Conservation (phyloP, 2,888 invertebrate species). For the Volucella zonaria region DNA sequence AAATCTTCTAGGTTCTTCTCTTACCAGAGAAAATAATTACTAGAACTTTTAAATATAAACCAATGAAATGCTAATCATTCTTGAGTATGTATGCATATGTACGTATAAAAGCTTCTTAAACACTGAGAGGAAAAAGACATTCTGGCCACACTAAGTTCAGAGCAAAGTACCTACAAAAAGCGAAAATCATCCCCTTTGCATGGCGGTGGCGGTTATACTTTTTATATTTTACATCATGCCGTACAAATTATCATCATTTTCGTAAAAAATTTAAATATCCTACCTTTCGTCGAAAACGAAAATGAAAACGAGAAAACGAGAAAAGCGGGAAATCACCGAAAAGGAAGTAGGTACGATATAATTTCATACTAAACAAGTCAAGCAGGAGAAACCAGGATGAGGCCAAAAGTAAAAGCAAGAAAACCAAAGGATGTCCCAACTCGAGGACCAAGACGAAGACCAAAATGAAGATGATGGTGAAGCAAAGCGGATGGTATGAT, state of each 20-base stretch:
- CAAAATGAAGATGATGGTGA: constrained; percentile 2
- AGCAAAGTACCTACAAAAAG: constrained; percentile 11
- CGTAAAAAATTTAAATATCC: constrained; percentile 60
- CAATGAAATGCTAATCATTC: too few relatives aligned
- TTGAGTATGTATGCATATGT: too few relatives aligned
- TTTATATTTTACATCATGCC: constrained; percentile 45
- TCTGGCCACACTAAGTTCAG: constrained; percentile 17
- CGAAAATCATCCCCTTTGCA: neutral
- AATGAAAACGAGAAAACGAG: neutral
- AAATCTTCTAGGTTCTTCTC: too few relatives aligned
- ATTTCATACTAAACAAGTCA: constrained; percentile 52
- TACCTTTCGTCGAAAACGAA: constrained; percentile 44
- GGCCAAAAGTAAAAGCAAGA: constrained; percentile 23
- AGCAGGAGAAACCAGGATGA: constrained; percentile 45
- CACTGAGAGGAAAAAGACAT: too few relatives aligned
- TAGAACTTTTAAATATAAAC: too few relatives aligned
- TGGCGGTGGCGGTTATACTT: neutral
- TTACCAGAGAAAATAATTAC: too few relatives aligned
- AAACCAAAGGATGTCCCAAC: too few relatives aligned
- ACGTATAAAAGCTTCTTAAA: too few relatives aligned
- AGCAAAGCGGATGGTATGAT: constrained; percentile 41
- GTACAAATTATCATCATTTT: constrained; percentile 68
- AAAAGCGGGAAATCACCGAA: constrained; percentile 15
- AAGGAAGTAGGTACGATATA: constrained; percentile 41
- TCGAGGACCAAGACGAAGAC: constrained; percentile 2